phyloP scores from a whole-genome alignment of 1,140 invertebrate genomes.

The Cyclina sinensis region DNA sequence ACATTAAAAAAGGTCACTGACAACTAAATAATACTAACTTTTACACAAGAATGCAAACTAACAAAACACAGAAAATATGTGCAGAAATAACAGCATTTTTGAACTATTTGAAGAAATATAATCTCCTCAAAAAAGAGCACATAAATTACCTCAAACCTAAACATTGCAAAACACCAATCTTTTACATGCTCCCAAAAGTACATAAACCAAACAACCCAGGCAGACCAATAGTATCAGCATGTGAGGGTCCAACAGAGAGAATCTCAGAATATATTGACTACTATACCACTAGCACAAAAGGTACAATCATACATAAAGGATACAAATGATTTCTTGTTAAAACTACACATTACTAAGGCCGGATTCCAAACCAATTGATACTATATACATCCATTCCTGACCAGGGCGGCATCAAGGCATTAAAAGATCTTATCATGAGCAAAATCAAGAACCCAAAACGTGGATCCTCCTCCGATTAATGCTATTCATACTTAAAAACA shows the following conservation, averaged over 20 bases:
- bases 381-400: slow-evolving; percentile 28
- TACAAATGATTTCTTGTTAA: slow-evolving; percentile 20
- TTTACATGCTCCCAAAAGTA: slow-evolving; percentile 59
- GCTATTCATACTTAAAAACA: background rate
- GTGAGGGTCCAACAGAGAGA: slow-evolving; percentile 32
- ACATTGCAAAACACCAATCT: slow-evolving; percentile 1
- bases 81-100: slow-evolving; percentile 45
- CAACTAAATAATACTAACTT: slow-evolving; percentile 43
- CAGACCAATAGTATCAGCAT: slow-evolving; percentile 59
- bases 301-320: slow-evolving; percentile 8
- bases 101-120: background rate
- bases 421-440: background rate
- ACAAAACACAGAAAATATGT: slow-evolving; percentile 8
- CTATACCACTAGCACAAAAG: slow-evolving; percentile 1
- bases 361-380: slow-evolving; percentile 4
- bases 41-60: slow-evolving; percentile 14
- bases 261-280: slow-evolving; percentile 36
- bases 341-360: background rate
- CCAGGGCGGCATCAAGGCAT: background rate
- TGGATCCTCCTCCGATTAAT: background rate
- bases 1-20: slow-evolving; percentile 40
- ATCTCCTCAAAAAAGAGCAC: background rate
- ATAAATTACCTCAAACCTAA: slow-evolving; percentile 7
- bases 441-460: background rate
- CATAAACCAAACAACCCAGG: slow-evolving; percentile 59